Evolutionary conservation across 2,888 invertebrate genomes (phyloP).

Genomic region (Anorthoa munda): DNA sequence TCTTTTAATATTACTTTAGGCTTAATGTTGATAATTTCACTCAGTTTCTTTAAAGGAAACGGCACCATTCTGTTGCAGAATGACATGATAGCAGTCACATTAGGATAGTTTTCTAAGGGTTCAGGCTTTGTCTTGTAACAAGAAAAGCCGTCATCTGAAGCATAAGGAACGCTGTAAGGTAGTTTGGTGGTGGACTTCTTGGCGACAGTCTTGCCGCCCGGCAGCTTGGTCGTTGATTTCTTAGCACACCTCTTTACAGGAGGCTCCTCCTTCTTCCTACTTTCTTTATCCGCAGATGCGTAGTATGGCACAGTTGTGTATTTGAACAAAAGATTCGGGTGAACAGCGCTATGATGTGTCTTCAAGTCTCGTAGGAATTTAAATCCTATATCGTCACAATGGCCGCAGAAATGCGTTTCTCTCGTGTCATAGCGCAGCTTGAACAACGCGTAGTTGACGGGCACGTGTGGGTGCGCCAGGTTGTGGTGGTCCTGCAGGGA

Average conservation of each 20-base stretch:
- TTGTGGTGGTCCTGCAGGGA: conserved; percentile 81
- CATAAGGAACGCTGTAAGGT: conserved; percentile 67
- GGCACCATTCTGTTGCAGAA: conserved; percentile 87
- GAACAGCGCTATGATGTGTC: conserved; percentile 73
- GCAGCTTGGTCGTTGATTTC: conserved; percentile 82
- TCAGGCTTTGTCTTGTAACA: conserved; percentile 87
- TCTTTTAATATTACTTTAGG: conserved; percentile 87
- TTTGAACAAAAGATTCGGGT: conserved; percentile 66
- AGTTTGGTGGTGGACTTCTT: conserved; percentile 90
- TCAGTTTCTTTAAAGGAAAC: conserved; percentile 87
- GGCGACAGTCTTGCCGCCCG: conserved; percentile 73
- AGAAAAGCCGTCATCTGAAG: conserved; percentile 77
- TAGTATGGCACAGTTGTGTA: conserved; percentile 63
- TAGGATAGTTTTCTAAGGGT: conserved; percentile 79
- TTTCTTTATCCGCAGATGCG: conserved; percentile 44
- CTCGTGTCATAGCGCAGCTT: conserved; percentile 70
- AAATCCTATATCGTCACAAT: conserved; percentile 73
- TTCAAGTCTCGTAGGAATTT: conserved; percentile 72
- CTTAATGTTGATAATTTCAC: conserved; percentile 88
- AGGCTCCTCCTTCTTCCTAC: conserved; percentile 59
- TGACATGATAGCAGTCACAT: conserved; percentile 89
- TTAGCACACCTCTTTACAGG: conserved; percentile 73
- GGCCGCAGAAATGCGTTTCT: conserved; percentile 68
- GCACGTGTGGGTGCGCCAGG: conserved; percentile 67
- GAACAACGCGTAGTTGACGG: conserved; percentile 76